Conservation (phyloP, 2,888 invertebrate species). For the Apantesis nais region DNA sequence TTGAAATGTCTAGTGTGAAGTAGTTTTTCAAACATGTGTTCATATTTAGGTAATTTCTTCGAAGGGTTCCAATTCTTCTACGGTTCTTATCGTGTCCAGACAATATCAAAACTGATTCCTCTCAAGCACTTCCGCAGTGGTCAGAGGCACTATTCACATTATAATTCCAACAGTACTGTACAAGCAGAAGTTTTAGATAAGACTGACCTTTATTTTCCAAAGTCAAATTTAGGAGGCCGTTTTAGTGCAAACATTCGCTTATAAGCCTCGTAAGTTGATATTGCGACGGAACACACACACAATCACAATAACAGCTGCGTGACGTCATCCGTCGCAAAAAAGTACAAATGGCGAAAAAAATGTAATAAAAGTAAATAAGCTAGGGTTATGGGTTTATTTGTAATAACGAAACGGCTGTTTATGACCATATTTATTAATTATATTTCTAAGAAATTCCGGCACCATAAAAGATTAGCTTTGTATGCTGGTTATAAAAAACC, state of each 20-base stretch:
- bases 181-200: slow-evolving; percentile 18
- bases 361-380: no score
- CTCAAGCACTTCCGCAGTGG: slow-evolving; percentile 77
- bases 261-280: no score
- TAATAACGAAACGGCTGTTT: no score
- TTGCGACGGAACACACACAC: no score
- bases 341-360: no score
- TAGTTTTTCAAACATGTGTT: slow-evolving; percentile 70
- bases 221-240: slow-evolving; percentile 16
- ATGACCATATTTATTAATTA: no score
- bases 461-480: no score
- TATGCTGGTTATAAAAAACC: no score
- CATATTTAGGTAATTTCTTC: slow-evolving; percentile 74
- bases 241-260: slow-evolving; percentile 20
- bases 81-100: slow-evolving; percentile 73
- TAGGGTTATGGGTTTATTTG: no score
- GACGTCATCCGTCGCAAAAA: no score
- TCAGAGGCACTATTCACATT: slow-evolving; percentile 74
- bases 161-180: slow-evolving; percentile 53
- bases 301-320: no score
- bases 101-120: slow-evolving; percentile 76
- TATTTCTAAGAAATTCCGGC: no score
- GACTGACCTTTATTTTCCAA: slow-evolving; percentile 28
- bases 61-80: slow-evolving; percentile 77
- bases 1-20: slow-evolving; percentile 72